These are phyloP conservation scores for Callimorpha dominula DNA, from an alignment of 2,888 invertebrate genomes.

Conservation along the genomic window DNA sequence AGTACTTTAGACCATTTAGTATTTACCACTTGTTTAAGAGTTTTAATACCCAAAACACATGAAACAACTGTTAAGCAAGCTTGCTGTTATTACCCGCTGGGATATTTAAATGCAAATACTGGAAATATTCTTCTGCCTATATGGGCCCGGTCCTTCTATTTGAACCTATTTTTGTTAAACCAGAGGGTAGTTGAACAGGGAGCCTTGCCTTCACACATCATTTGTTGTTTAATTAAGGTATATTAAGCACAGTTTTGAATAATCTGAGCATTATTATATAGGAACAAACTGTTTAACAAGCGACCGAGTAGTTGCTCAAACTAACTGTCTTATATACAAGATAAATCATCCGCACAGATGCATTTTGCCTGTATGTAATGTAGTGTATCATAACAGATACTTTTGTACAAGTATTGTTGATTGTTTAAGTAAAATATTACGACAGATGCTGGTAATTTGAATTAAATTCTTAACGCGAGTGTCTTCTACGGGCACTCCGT, in stretches of 20 bases:
- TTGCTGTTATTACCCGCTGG: too few species aligned
- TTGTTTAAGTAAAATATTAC: background rate
- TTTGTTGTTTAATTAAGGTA: constrained; percentile 2
- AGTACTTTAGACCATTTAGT: constrained; percentile 32
- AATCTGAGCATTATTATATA: constrained; percentile 46
- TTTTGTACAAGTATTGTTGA: background rate
- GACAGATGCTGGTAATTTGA: background rate
- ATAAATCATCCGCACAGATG: constrained; percentile 30
- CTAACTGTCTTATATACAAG: constrained; percentile 32
- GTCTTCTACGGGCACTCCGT: background rate
- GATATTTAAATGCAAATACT: too few species aligned
- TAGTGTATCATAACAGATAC: constrained; percentile 23
- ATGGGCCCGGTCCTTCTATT: too few species aligned
- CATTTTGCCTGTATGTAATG: constrained; percentile 31
- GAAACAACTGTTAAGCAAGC: background rate
- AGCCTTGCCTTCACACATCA: background rate
- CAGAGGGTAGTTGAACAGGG: too few species aligned
- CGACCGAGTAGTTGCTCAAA: constrained; percentile 33
- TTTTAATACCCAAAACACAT: background rate
- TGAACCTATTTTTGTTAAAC: too few species aligned
- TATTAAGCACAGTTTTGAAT: constrained; percentile 8
- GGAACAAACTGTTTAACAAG: constrained; percentile 51
- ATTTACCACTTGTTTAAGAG: constrained; percentile 33
- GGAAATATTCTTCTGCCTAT: too few species aligned
- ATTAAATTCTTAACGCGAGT: background rate